phyloP scores from a whole-genome alignment of 1,140 invertebrate species.

The Drosophila biarmipes region DNA sequence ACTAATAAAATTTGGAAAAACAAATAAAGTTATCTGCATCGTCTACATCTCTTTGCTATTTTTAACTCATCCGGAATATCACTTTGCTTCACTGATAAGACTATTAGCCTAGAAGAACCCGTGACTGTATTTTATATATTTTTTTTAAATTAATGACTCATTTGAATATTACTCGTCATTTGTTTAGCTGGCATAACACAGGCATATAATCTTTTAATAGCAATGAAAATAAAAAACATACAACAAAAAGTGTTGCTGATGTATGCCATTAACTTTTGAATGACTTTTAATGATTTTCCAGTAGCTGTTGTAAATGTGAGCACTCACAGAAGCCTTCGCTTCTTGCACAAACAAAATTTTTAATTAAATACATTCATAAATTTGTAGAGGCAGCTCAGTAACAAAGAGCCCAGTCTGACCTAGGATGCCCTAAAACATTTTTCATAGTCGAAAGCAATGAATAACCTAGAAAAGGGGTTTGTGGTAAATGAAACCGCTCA shows the following conservation, averaged over 20 bases:
- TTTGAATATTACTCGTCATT: not conserved
- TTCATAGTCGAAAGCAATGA: slow-evolving; percentile 50
- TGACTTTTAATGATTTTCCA: slow-evolving; percentile 1
- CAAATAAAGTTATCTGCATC: not conserved
- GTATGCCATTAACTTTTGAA: not conserved
- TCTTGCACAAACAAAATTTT: not conserved
- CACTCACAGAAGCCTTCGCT: not conserved
- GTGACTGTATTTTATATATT: not conserved
- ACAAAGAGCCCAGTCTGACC: slow-evolving; percentile 23
- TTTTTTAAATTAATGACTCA: slow-evolving; percentile 4
- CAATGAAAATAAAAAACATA: not conserved
- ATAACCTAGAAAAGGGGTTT: slow-evolving; percentile 45
- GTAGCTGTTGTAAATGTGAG: too few relatives aligned
- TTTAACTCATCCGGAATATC: not conserved
- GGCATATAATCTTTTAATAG: not conserved
- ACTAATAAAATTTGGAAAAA: slow-evolving; percentile 18
- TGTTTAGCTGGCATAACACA: not conserved
- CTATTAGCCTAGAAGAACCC: not conserved
- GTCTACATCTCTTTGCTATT: not conserved
- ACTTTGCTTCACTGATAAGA: not conserved
- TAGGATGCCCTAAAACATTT: slow-evolving; percentile 32
- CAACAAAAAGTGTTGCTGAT: not conserved
- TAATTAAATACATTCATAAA: slow-evolving; percentile 43
- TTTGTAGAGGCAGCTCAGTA: slow-evolving; percentile 5
- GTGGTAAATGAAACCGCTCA: slow-evolving; percentile 21